These are phyloP conservation scores for Papilio polyxenes DNA, from an alignment of 1,140 invertebrate species.

Conservation along the genomic window DNA sequence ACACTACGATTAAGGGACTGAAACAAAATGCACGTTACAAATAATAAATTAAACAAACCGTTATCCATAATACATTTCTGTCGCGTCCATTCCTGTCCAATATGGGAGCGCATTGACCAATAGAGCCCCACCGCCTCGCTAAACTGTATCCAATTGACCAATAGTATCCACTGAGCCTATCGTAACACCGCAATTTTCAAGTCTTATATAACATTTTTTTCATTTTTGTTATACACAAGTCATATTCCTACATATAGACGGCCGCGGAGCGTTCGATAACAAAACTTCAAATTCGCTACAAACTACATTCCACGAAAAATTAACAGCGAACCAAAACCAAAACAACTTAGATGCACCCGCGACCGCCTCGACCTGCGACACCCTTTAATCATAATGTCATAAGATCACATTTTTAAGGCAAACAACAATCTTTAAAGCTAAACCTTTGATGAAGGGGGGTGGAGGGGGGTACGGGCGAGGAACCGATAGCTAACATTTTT, in stretches of 20 bases:
- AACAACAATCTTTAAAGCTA: constrained; percentile 80
- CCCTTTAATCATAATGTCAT: constrained; percentile 77
- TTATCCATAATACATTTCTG: not conserved
- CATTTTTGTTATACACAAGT: constrained; percentile 79
- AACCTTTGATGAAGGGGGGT: constrained; percentile 68
- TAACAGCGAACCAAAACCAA: not conserved
- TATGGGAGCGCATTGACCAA: constrained; percentile 14
- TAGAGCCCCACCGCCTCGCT: constrained; percentile 35
- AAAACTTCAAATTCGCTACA: not conserved
- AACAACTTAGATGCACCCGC: constrained; percentile 42
- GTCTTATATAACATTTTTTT: constrained; percentile 76
- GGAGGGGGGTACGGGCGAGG: constrained; percentile 47
- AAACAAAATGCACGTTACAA: not conserved
- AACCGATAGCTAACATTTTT: constrained; percentile 64
- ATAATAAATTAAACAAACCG: not conserved
- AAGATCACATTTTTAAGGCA: constrained; percentile 81
- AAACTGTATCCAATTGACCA: constrained; percentile 71
- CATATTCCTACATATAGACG: constrained; percentile 67
- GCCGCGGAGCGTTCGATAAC: constrained; percentile 46
- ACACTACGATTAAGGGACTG: constrained; percentile 15
- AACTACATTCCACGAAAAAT: not conserved
- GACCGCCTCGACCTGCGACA: constrained; percentile 58
- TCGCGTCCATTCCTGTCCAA: not conserved
- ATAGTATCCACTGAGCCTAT: constrained; percentile 63
- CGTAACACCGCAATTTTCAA: constrained; percentile 71